Evolutionary conservation across 1,140 invertebrate species (phyloP), one percentile per base, ranked within the genome.

Genomic region (Nasonia vitripennis): DNA sequence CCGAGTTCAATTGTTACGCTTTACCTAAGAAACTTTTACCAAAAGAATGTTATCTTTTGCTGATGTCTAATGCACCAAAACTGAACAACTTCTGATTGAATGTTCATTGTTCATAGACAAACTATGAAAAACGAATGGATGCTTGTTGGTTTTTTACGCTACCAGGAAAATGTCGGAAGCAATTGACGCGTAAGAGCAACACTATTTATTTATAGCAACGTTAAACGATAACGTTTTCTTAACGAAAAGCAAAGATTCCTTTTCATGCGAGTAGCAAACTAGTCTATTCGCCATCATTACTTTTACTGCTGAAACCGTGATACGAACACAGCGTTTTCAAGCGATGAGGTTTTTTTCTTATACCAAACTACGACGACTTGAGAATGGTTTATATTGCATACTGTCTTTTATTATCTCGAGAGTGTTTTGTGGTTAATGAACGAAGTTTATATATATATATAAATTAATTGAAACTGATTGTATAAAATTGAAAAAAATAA

Each of bases 11-110:
- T 81, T 81, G 78, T 81, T 85, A 85, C 11, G 45, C 55, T 55
- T 78, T 81, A 86, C 79, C 80, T 78, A 82, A 82, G 80, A 86
- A 81, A 86, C 79, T 71, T 71, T 82, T 78, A 82, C 84, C 84
- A 86, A 86, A 86, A 82, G 68, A 74, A 86, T 71, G 67, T 78
- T 68, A 77, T 67, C 11, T 81, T 85, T 85, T 80, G 31, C 79
- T 70, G 79, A 37, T 85, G 73, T 70, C 45, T 20, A 80, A 37
- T 77, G 67, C 70, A 80, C 37, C 68, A 79, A 84, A 84, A 79
- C 67, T 23, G 31, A 78, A 34, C 27, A 79, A 71, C 48, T 84
- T 84, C 17, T 84, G 41, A 78, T 84, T 73, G 17, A 84, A 37
- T 79, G 27, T 41, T 84, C 6, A 51, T 37, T 79, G 27, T 41